These are phyloP conservation scores for Enteromius unitaeniatus DNA, from an alignment of 2,797 vertebrate species.

Conservation along the genomic window DNA sequence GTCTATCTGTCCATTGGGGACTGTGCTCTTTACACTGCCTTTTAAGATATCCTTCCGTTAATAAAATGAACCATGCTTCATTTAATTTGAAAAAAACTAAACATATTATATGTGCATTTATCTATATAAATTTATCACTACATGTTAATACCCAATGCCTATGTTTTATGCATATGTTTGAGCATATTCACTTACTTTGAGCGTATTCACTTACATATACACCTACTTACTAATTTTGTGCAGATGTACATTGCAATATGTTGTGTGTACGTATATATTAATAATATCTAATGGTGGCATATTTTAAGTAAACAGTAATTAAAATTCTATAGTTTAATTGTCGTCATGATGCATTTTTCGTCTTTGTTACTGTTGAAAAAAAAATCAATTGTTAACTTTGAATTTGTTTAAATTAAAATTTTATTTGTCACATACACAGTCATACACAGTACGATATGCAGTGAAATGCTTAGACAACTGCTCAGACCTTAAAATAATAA, in stretches of 20 bases:
- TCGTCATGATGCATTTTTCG: not conserved
- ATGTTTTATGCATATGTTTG: not conserved
- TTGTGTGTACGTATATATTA: not conserved
- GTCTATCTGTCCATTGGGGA: slow-evolving; percentile 27
- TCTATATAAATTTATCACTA: not conserved
- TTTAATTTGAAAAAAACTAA: not conserved
- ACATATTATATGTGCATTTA: not conserved
- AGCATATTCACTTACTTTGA: not conserved
- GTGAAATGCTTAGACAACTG: too few relatives aligned
- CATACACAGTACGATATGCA: too few relatives aligned
- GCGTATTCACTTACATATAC: too few relatives aligned
- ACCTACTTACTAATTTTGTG: not conserved
- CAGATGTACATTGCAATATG: not conserved
- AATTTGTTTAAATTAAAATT: not conserved
- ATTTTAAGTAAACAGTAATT: not conserved
- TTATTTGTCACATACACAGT: too few relatives aligned
- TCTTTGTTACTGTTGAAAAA: not conserved
- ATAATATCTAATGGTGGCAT: not conserved
- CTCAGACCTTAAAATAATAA: too few relatives aligned
- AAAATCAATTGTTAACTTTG: not conserved
- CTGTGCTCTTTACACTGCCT: slow-evolving; percentile 15
- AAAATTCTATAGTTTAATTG: not conserved
- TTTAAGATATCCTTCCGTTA: slow-evolving; percentile 41
- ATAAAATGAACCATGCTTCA: not conserved
- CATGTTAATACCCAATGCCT: not conserved